A percentile compares a stretch with the other conserved stretches of the same genome.
These are phyloP conservation scores for Chelidonichthys spinosus DNA, from an alignment of 2,797 vertebrate genomes.

Conservation along the genomic window DNA sequence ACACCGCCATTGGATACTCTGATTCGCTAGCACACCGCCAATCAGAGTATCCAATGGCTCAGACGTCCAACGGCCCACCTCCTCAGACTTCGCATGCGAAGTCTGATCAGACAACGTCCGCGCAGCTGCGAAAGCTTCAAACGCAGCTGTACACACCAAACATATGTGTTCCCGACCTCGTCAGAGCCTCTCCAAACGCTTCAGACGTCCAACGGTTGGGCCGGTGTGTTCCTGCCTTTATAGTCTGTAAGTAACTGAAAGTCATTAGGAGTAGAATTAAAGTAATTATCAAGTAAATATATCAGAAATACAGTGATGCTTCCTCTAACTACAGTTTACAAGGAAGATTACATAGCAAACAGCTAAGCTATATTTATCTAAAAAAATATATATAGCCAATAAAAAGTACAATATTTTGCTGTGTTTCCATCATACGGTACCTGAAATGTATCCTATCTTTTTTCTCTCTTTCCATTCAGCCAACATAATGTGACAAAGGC, in stretches of 20 bases:
- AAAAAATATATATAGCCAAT: background rate
- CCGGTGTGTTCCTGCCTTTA: no score
- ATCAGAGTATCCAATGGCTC: no score
- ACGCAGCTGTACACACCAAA: no score
- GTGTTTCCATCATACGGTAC: conserved; percentile 60
- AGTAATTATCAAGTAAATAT: conserved; percentile 53
- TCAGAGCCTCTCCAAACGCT: no score
- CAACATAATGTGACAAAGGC: conserved; percentile 66
- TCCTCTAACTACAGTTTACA: background rate
- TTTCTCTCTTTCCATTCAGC: conserved; percentile 53
- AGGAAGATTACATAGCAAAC: background rate
- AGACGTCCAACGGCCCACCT: no score
- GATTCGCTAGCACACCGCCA: no score
- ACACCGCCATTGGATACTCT: no score
- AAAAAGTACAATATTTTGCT: conserved; percentile 13
- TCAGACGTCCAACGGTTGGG: no score
- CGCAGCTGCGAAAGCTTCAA: no score
- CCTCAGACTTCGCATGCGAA: no score
- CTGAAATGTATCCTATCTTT: conserved; percentile 71
- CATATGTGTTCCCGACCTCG: no score
- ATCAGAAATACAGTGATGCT: conserved; percentile 28
- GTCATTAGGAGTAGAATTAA: conserved; percentile 44
- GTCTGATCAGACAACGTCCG: no score
- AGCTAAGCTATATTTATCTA: background rate
- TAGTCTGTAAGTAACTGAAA: conserved; percentile 43